Evolutionary conservation across 2,797 vertebrate genomes (phyloP).

Genomic region (Clarias laeviceps): DNA sequence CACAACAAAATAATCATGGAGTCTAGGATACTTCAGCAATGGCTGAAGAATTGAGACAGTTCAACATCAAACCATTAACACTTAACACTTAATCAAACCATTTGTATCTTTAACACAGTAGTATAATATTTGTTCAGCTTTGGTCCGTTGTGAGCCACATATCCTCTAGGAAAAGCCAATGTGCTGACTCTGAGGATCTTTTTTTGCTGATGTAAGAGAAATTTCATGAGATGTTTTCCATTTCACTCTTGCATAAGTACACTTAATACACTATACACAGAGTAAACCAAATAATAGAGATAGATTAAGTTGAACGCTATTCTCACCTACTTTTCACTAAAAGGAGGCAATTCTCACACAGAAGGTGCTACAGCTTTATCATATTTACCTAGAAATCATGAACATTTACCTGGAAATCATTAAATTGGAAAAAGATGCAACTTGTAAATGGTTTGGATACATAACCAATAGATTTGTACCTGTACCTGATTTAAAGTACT

Average conservation of each 20-base stretch:
- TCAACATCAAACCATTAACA: background rate
- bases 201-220: slow-evolving; percentile 89
- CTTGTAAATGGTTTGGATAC: too few species aligned
- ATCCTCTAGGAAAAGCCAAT: slow-evolving; percentile 82
- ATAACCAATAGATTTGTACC: too few species aligned
- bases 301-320: background rate
- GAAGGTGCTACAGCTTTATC: background rate
- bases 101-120: background rate
- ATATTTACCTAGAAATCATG: background rate
- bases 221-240: slow-evolving; percentile 80
- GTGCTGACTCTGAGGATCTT: slow-evolving; percentile 80
- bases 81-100: too few species aligned
- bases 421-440: too few species aligned
- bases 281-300: slow-evolving; percentile 75
- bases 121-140: background rate
- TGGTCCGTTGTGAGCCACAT: background rate
- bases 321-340: slow-evolving; percentile 1
- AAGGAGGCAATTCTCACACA: background rate
- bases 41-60: background rate
- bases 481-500: too few species aligned
- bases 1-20: background rate
- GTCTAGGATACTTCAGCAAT: background rate
- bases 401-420: background rate
- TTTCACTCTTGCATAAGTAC: slow-evolving; percentile 87
- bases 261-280: slow-evolving; percentile 89